Percentiles rank a stretch among this genome's conserved stretches.
These are phyloP conservation scores for Pangasianodon gigas DNA, from an alignment of 2,113 vertebrate genomes.

Conservation along the genomic window DNA sequence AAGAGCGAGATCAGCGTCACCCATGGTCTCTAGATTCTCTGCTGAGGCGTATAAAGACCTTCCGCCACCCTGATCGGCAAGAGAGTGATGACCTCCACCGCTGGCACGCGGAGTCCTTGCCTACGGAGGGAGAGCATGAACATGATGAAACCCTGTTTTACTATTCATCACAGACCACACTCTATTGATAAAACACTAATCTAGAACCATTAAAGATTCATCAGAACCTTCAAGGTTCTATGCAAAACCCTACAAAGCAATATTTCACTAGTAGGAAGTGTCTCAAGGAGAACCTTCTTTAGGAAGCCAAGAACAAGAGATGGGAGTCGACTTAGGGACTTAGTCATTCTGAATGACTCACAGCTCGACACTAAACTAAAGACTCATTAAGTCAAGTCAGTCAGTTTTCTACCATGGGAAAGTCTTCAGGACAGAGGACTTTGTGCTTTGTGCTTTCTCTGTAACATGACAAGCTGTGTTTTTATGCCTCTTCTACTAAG, in stretches of 20 bases:
- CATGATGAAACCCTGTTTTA: not conserved
- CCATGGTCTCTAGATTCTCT: conserved; percentile 94
- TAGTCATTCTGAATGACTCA: no score
- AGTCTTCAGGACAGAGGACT: not conserved
- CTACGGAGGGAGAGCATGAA: conserved; percentile 65
- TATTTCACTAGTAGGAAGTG: not conserved
- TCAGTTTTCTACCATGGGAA: not conserved
- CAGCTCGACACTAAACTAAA: no score
- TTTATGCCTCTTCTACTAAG: no score
- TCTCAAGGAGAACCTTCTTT: not conserved
- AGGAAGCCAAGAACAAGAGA: no score
- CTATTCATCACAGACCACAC: not conserved
- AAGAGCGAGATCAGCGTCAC: conserved; percentile 88
- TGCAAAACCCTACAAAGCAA: not conserved
- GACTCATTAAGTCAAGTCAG: no score
- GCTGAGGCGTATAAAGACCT: conserved; percentile 91
- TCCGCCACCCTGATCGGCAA: conserved; percentile 88
- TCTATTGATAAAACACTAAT: not conserved
- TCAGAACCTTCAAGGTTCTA: no score
- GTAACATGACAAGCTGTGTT: no score
- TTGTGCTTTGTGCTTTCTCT: no score
- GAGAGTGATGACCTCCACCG: conserved; percentile 72
- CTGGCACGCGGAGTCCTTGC: conserved; percentile 87
- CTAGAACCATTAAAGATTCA: not conserved
- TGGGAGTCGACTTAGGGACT: no score